These are phyloP conservation scores for Diceros bicornis DNA, from an alignment of 2,797 vertebrate species.

Conservation along the genomic window DNA sequence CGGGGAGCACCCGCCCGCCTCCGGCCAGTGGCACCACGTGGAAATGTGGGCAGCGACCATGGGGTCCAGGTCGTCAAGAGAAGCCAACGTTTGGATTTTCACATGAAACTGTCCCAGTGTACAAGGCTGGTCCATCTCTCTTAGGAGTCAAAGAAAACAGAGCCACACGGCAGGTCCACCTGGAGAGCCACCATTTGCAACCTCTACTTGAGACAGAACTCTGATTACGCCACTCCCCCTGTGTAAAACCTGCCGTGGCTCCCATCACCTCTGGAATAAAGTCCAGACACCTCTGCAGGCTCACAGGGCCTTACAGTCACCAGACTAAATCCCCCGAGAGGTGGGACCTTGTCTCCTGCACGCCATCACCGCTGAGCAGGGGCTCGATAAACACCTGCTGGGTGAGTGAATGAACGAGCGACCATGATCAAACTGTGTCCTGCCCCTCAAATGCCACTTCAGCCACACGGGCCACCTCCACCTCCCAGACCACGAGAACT, in stretches of 20 bases:
- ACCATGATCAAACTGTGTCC: fast-evolving
- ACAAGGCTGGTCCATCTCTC: too few species aligned
- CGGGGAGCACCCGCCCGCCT: fast-evolving
- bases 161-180: background rate
- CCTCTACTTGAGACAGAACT: too few species aligned
- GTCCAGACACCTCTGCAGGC: background rate
- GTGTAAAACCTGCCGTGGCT: background rate
- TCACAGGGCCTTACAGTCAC: background rate
- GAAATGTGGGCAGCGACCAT: background rate
- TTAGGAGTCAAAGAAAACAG: background rate
- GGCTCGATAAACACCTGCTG: too few species aligned
- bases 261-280: background rate
- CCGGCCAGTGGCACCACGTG: fast-evolving
- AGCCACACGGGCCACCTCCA: fast-evolving
- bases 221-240: background rate
- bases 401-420: fast-evolving
- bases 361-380: fast-evolving
- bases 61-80: background rate
- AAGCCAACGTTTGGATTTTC: background rate
- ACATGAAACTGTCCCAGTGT: background rate
- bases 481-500: fast-evolving
- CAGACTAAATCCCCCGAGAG: background rate
- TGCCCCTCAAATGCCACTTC: background rate
- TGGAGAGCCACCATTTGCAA: fast-evolving
- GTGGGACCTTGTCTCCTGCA: background rate